A percentile compares a stretch with the other conserved stretches of the same genome.
phyloP scores from a whole-genome alignment of 2,113 vertebrate genomes.

The zebrafish (Danio rerio) region DNA sequence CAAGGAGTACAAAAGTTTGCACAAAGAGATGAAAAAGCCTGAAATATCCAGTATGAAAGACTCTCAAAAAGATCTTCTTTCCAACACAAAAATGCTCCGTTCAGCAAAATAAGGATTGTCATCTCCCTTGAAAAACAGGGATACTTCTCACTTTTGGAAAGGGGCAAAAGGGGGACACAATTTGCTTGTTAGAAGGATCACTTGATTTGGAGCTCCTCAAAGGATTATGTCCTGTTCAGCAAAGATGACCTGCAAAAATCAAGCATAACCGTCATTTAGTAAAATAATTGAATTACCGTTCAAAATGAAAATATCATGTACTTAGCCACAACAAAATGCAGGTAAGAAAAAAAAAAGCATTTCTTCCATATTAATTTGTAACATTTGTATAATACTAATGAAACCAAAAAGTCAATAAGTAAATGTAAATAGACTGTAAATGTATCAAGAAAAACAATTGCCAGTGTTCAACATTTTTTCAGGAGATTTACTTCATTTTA shows the following conservation, averaged over 20 bases:
- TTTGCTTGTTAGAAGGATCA: conserved; percentile 30
- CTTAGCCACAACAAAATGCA: too few relatives aligned
- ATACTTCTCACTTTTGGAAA: conserved; percentile 63
- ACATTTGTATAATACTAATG: too few relatives aligned
- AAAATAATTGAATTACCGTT: not conserved
- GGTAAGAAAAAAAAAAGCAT: too few relatives aligned
- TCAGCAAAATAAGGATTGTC: conserved; percentile 68
- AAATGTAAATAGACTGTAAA: too few relatives aligned
- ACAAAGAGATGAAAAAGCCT: conserved; percentile 69
- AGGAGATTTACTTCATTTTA: too few relatives aligned
- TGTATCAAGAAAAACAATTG: too few relatives aligned
- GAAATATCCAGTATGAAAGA: conserved; percentile 71
- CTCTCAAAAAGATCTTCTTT: conserved; percentile 48
- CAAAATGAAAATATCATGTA: not conserved
- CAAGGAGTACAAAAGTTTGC: conserved; percentile 67
- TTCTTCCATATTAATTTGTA: too few relatives aligned
- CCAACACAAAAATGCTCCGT: conserved; percentile 61
- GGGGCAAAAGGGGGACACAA: conserved; percentile 13
- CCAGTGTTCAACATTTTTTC: too few relatives aligned
- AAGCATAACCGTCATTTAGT: not conserved
- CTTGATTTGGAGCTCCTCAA: not conserved
- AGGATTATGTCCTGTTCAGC: conserved; percentile 83
- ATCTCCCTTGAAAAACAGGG: conserved; percentile 66
- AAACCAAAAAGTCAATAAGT: too few relatives aligned
- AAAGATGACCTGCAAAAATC: conserved; percentile 81